phyloP scores from a whole-genome alignment of 2,797 vertebrate species.

The Sebastolobus altivelis region DNA sequence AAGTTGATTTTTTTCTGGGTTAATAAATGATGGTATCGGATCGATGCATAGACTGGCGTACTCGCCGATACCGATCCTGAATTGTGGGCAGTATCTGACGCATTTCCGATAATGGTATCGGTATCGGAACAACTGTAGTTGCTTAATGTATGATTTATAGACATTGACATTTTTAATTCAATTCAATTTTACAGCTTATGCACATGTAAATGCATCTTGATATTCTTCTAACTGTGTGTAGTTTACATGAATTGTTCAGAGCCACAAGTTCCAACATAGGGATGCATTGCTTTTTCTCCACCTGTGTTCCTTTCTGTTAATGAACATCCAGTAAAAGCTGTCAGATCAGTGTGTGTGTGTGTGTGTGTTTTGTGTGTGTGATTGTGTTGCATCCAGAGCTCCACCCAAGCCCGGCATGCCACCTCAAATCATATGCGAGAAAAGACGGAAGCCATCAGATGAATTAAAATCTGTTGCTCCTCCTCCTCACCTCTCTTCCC shows the following conservation, averaged over 20 bases:
- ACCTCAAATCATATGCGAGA: conserved; percentile 65
- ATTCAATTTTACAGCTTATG: background rate
- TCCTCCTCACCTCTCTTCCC: conserved; percentile 19
- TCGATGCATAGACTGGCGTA: too few species aligned
- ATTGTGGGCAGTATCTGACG: too few species aligned
- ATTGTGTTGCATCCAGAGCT: conserved; percentile 35
- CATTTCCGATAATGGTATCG: too few species aligned
- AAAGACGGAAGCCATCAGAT: conserved; percentile 76
- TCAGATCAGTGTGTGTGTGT: conserved; percentile 19
- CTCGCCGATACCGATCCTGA: too few species aligned
- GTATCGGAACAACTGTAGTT: too few species aligned
- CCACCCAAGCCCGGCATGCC: conserved; percentile 55
- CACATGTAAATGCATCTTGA: background rate
- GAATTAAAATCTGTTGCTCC: conserved; percentile 80
- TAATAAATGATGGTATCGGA: too few species aligned
- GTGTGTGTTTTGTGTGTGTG: background rate
- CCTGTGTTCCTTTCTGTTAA: conserved; percentile 48
- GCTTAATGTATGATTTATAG: background rate
- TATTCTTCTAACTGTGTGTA: background rate
- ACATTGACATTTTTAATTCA: background rate
- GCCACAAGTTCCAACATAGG: conserved; percentile 14
- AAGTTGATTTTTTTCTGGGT: too few species aligned
- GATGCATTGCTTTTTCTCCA: conserved; percentile 17
- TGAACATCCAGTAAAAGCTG: conserved; percentile 40
- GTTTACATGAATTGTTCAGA: background rate